Evolutionary conservation across 1,140 invertebrate genomes (phyloP).

Genomic region (Kradibia gibbosae): DNA sequence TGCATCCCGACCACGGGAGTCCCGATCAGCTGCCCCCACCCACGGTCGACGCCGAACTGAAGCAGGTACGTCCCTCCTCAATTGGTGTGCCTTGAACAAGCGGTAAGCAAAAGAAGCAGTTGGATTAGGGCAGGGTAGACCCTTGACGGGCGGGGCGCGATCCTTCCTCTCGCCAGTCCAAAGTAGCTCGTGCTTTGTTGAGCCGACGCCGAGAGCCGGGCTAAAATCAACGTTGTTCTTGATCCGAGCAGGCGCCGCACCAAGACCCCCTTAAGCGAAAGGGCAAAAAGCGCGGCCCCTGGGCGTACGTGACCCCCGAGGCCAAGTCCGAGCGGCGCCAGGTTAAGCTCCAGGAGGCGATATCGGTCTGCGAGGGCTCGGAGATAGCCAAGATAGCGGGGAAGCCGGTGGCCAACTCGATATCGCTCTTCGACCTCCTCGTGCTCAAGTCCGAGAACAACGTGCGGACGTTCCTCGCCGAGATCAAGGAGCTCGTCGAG

Average conservation of each 20-base stretch:
- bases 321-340: slow-evolving; percentile 71
- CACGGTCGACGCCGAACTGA: slow-evolving; percentile 61
- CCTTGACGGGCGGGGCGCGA: no score
- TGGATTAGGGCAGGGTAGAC: no score
- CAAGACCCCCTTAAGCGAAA: slow-evolving; percentile 66
- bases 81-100: background rate
- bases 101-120: no score
- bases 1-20: slow-evolving; percentile 77
- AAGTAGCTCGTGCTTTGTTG: no score
- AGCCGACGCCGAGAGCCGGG: no score
- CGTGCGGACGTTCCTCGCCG: slow-evolving; percentile 60
- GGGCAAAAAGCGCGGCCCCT: slow-evolving; percentile 68
- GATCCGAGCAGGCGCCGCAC: slow-evolving; percentile 43
- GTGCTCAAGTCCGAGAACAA: slow-evolving; percentile 66
- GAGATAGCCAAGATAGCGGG: slow-evolving; percentile 69
- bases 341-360: slow-evolving; percentile 73
- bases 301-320: slow-evolving; percentile 69
- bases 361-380: slow-evolving; percentile 64
- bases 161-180: no score
- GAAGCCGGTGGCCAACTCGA: slow-evolving; percentile 66
- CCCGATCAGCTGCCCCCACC: slow-evolving; percentile 67
- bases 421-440: slow-evolving; percentile 65
- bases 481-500: slow-evolving; percentile 62
- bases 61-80: slow-evolving; percentile 51
- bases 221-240: no score